Percentiles rank a stretch among this genome's conserved stretches.
phyloP scores from a whole-genome alignment of 1,140 invertebrate species.

The Cyphomyrmex costatus region DNA sequence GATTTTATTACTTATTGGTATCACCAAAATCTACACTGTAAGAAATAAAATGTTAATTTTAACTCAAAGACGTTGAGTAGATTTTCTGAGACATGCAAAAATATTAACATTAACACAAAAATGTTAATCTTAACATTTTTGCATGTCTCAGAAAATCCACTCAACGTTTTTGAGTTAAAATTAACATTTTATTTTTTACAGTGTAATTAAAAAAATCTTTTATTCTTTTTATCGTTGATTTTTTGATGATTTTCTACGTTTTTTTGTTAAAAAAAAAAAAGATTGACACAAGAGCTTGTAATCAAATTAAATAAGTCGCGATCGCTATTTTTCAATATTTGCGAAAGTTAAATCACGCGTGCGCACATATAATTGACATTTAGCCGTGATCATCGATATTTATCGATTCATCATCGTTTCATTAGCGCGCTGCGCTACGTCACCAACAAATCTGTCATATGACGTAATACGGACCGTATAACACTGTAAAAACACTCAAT shows the following conservation, averaged over 20 bases:
- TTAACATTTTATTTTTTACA: too few relatives aligned
- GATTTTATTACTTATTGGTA: not conserved
- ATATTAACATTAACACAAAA: too few relatives aligned
- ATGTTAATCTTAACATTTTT: too few relatives aligned
- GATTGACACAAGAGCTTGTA: not conserved
- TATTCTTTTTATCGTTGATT: not conserved
- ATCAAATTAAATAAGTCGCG: not conserved
- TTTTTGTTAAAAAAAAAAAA: constrained; percentile 6
- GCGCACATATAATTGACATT: not conserved
- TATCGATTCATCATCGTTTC: not conserved
- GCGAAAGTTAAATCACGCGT: not conserved
- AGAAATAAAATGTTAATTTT: too few relatives aligned
- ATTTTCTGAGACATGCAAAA: too few relatives aligned
- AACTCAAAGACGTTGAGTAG: too few relatives aligned
- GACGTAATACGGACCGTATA: constrained; percentile 9
- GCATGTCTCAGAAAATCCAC: too few relatives aligned
- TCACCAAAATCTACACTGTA: not conserved
- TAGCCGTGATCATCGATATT: not conserved
- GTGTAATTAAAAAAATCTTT: not conserved
- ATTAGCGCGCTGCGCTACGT: constrained; percentile 35
- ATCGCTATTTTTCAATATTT: not conserved
- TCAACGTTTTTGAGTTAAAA: too few relatives aligned
- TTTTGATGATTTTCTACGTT: not conserved
- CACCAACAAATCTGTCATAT: constrained; percentile 42
- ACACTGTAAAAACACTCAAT: constrained; percentile 45